Evolutionary conservation across 1,140 invertebrate genomes (phyloP).

Genomic region (Zaprionus lachaisei): DNA sequence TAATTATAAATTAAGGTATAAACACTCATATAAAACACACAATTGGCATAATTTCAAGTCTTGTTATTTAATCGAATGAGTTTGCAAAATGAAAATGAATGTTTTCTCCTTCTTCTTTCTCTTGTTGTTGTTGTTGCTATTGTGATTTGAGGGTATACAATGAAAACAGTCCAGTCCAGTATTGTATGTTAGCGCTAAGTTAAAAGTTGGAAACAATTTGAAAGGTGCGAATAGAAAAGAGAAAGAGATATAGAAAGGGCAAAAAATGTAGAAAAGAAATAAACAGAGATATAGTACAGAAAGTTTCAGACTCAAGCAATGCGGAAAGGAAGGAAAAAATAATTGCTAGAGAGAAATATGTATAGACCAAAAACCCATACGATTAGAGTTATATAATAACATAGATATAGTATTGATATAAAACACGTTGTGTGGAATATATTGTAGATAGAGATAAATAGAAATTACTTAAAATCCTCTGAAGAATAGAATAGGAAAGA

Average conservation of each 20-base stretch:
- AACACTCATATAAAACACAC: constrained; percentile 17
- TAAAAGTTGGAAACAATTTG: background rate
- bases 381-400: background rate
- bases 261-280: background rate
- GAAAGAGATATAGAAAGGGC: background rate
- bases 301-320: background rate
- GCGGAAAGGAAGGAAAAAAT: background rate
- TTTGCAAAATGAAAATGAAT: constrained; percentile 46
- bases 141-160: constrained; percentile 20
- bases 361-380: background rate
- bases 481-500: background rate
- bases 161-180: constrained; percentile 14
- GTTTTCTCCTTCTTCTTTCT: background rate
- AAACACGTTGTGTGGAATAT: background rate
- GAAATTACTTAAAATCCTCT: background rate
- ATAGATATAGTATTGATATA: too few species aligned
- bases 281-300: background rate
- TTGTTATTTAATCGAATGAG: constrained; percentile 54
- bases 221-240: background rate
- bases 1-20: constrained; percentile 13
- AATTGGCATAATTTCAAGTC: constrained; percentile 47
- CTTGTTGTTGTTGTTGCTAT: background rate
- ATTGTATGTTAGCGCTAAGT: background rate
- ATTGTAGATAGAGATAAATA: background rate
- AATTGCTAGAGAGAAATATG: background rate